These are phyloP conservation scores for Tetragnatha versicolor DNA, from an alignment of 1,140 invertebrate genomes.

Conservation along the genomic window DNA sequence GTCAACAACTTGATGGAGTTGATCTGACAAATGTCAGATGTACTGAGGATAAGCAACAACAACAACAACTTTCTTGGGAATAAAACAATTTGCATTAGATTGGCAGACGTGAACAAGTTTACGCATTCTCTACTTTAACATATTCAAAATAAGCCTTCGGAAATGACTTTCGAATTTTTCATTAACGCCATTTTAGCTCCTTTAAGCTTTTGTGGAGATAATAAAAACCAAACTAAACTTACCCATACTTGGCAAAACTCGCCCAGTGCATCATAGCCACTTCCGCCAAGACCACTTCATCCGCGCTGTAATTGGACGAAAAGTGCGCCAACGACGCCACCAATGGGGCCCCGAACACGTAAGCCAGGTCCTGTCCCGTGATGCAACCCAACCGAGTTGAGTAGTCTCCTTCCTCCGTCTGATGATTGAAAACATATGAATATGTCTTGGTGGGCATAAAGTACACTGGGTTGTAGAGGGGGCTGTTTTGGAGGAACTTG, in stretches of 20 bases:
- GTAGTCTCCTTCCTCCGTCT: slow-evolving; percentile 83
- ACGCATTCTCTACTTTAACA: too few relatives aligned
- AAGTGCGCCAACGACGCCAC: slow-evolving; percentile 75
- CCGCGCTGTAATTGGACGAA: slow-evolving; percentile 85
- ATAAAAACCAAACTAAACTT: slow-evolving; percentile 56
- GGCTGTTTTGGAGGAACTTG: slow-evolving; percentile 59
- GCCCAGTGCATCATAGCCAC: slow-evolving; percentile 92
- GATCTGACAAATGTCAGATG: too few relatives aligned
- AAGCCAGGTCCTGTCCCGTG: slow-evolving; percentile 89
- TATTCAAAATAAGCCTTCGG: too few relatives aligned
- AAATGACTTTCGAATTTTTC: too few relatives aligned
- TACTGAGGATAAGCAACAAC: too few relatives aligned
- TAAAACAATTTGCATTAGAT: too few relatives aligned
- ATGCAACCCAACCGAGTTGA: slow-evolving; percentile 77
- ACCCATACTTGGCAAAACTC: slow-evolving; percentile 97
- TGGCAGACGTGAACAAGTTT: too few relatives aligned
- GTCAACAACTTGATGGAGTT: too few relatives aligned
- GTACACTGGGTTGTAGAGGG: slow-evolving; percentile 73
- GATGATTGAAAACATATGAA: slow-evolving; percentile 92
- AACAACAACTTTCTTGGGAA: too few relatives aligned
- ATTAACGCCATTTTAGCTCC: too few relatives aligned
- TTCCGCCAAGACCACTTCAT: slow-evolving; percentile 87
- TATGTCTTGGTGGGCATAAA: slow-evolving; percentile 79
- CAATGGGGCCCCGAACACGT: slow-evolving; percentile 88
- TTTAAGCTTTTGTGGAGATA: too few relatives aligned